Percentiles rank a stretch among this genome's conserved stretches.
Conservation (phyloP, 1,140 invertebrate species). For the Pemphigus obesinymphae region DNA sequence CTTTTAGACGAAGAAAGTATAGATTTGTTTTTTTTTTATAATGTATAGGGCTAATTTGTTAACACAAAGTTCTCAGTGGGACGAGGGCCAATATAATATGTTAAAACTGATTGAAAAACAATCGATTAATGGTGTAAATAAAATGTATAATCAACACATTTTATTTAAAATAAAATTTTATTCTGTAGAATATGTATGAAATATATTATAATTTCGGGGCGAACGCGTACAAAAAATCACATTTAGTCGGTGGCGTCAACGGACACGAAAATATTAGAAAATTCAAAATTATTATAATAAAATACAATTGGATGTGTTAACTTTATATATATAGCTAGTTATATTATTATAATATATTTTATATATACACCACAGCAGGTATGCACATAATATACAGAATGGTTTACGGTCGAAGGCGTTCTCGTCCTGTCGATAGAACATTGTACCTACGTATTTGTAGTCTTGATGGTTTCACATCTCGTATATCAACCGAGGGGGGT, state of each 20-base stretch:
- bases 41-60: not conserved
- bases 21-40: not conserved
- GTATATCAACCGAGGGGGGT: constrained; percentile 1
- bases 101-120: not conserved
- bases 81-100: not conserved
- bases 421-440: constrained; percentile 2
- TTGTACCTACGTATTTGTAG: not conserved
- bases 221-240: not conserved
- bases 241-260: not conserved
- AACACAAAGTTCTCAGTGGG: not conserved
- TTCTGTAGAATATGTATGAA: no score
- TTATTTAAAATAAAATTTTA: not conserved
- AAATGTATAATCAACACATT: not conserved
- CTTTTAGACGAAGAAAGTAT: constrained; percentile 32
- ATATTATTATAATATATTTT: no score
- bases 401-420: constrained; percentile 13
- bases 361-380: not conserved
- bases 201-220: not conserved
- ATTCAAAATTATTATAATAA: not conserved
- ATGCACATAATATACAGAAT: not conserved
- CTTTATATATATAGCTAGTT: no score
- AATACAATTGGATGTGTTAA: not conserved
- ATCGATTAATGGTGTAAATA: not conserved
- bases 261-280: not conserved
- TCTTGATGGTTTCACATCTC: not conserved